Percentiles rank a stretch among this genome's conserved stretches.
Conservation (phyloP, 64 coral and sea anemone genomes). For the Pocillopora damicornis region DNA sequence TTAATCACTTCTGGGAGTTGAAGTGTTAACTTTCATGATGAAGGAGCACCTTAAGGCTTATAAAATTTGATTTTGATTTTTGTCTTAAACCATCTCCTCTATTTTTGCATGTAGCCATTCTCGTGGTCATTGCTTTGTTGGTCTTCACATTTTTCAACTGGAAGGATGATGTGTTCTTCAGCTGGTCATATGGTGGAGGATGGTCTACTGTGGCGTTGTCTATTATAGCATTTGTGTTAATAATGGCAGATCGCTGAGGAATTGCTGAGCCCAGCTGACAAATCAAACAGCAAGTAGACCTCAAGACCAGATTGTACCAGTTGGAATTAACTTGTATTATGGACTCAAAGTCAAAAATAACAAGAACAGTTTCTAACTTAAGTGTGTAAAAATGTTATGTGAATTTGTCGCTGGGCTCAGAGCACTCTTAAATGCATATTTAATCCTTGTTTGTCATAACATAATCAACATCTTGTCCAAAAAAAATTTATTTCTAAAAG, state of each 20-base stretch:
- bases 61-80: not conserved
- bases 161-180: slow-evolving; percentile 85
- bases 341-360: not conserved
- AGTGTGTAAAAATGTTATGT: not conserved
- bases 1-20: too few species aligned
- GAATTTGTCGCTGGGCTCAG: slow-evolving; percentile 4
- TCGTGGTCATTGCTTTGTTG: slow-evolving; percentile 85
- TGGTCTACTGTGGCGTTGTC: slow-evolving; percentile 95
- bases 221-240: slow-evolving; percentile 85
- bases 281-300: not conserved
- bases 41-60: too few species aligned
- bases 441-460: too few species aligned
- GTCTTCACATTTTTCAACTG: slow-evolving; percentile 91
- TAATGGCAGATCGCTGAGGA: slow-evolving; percentile 93
- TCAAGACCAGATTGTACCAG: not conserved
- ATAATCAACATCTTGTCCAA: too few species aligned
- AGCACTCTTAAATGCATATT: not conserved
- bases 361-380: not conserved
- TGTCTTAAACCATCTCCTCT: not conserved
- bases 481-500: not conserved
- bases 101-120: slow-evolving; percentile 54
- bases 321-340: not conserved
- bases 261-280: not conserved
- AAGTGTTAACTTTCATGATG: too few species aligned
- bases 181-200: slow-evolving; percentile 93